Conservation (phyloP, 1,140 invertebrate genomes). For the Drosophila leontia region DNA sequence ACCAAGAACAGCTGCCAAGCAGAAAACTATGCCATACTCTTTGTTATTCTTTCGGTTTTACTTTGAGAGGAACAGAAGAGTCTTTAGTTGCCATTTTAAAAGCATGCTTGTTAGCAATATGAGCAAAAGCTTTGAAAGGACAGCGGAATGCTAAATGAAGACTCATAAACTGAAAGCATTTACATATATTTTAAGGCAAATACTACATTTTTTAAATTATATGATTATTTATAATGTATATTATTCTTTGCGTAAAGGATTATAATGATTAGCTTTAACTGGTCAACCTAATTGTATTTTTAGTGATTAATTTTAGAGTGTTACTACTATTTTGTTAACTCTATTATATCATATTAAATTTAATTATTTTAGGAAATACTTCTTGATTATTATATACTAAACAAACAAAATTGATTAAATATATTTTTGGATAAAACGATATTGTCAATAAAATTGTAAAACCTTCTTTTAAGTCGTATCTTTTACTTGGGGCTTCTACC, state of each 20-base stretch:
- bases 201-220: not conserved
- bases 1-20: slow-evolving; percentile 9
- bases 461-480: not conserved
- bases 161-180: not conserved
- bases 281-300: too few species aligned
- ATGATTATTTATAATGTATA: not conserved
- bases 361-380: too few species aligned
- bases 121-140: not conserved
- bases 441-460: not conserved
- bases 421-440: not conserved
- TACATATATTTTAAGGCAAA: not conserved
- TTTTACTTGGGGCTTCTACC: not conserved
- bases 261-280: too few species aligned
- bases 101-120: slow-evolving; percentile 1
- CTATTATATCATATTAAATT: too few species aligned
- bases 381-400: too few species aligned
- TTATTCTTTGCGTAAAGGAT: not conserved
- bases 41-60: slow-evolving; percentile 6
- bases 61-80: not conserved
- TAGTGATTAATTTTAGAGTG: too few species aligned
- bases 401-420: not conserved
- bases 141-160: not conserved
- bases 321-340: too few species aligned
- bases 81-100: slow-evolving; percentile 10
- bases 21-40: slow-evolving; percentile 55